Evolutionary conservation across 2,888 invertebrate genomes (phyloP).

Genomic region (Octodonta nipae): DNA sequence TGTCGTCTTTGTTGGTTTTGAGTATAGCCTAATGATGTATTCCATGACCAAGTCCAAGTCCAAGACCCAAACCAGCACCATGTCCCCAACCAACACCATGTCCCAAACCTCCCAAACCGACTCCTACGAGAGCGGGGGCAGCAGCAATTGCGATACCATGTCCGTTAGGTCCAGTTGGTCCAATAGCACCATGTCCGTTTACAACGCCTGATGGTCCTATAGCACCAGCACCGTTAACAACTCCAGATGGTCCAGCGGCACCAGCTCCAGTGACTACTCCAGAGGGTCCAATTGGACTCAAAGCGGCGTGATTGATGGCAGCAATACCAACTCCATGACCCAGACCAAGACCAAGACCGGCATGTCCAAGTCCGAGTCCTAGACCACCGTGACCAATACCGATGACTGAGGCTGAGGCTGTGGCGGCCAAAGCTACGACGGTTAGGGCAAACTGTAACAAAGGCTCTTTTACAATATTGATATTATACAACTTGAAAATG

Average conservation of each 20-base stretch:
- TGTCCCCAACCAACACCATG: not conserved
- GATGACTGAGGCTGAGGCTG: slow-evolving; percentile 10
- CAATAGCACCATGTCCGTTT: slow-evolving; percentile 14
- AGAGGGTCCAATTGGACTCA: slow-evolving; percentile 9
- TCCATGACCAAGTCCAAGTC: not conserved
- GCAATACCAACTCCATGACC: too few relatives aligned
- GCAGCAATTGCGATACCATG: slow-evolving; percentile 6
- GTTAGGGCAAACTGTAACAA: slow-evolving; percentile 9
- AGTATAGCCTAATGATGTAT: too few relatives aligned
- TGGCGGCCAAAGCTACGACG: slow-evolving; percentile 10
- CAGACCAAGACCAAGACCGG: too few relatives aligned
- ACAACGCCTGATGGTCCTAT: slow-evolving; percentile 13
- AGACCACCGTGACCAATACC: slow-evolving; percentile 1
- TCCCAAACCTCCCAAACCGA: not conserved
- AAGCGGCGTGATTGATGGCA: slow-evolving; percentile 7
- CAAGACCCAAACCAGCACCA: not conserved
- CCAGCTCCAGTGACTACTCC: slow-evolving; percentile 10
- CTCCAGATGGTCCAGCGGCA: slow-evolving; percentile 11
- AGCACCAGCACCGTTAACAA: slow-evolving; percentile 12
- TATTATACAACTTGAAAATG: slow-evolving; percentile 1
- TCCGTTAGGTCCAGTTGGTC: slow-evolving; percentile 14
- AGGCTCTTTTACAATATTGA: too few relatives aligned
- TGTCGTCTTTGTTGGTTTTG: too few relatives aligned
- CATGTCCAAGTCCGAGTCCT: not conserved
- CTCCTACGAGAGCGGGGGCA: slow-evolving; percentile 1